These are phyloP conservation scores for Eciton burchellii DNA, from an alignment of 1,140 invertebrate genomes.

Conservation along the genomic window DNA sequence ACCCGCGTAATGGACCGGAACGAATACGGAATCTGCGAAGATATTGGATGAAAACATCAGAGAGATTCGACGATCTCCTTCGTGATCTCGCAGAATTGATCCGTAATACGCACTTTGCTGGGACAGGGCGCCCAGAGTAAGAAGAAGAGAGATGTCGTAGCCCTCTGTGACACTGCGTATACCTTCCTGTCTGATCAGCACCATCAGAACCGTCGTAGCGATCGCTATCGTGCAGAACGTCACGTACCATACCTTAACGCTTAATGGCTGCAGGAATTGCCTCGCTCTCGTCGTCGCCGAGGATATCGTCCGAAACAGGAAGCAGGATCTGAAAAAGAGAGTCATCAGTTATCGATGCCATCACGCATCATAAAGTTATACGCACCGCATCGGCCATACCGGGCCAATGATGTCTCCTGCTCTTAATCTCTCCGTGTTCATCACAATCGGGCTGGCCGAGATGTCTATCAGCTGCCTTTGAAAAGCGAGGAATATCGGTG, in stretches of 20 bases:
- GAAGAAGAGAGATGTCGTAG: slow-evolving; percentile 52
- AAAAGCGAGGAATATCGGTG: slow-evolving; percentile 68
- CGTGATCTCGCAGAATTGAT: background rate
- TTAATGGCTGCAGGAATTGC: slow-evolving; percentile 69
- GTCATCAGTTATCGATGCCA: background rate
- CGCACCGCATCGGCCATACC: slow-evolving; percentile 69
- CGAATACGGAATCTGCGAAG: slow-evolving; percentile 53
- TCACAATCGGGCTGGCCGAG: slow-evolving; percentile 63
- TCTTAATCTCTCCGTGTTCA: slow-evolving; percentile 56
- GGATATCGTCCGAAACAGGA: slow-evolving; percentile 71
- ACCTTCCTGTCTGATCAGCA: slow-evolving; percentile 52
- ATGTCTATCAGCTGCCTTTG: slow-evolving; percentile 58
- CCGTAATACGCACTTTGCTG: slow-evolving; percentile 69
- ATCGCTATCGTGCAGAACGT: slow-evolving; percentile 36
- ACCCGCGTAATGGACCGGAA: slow-evolving; percentile 54
- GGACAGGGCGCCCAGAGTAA: slow-evolving; percentile 72
- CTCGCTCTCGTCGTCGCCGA: slow-evolving; percentile 51
- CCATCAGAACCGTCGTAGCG: slow-evolving; percentile 34
- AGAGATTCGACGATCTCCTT: too few relatives aligned
- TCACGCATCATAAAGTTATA: background rate
- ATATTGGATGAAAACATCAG: too few relatives aligned
- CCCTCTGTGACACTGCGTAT: slow-evolving; percentile 8
- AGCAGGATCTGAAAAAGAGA: slow-evolving; percentile 57
- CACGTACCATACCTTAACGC: slow-evolving; percentile 62
- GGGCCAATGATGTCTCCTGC: slow-evolving; percentile 66